phyloP scores from a whole-genome alignment of 2,797 vertebrate genomes.

The Mycteria americana region DNA sequence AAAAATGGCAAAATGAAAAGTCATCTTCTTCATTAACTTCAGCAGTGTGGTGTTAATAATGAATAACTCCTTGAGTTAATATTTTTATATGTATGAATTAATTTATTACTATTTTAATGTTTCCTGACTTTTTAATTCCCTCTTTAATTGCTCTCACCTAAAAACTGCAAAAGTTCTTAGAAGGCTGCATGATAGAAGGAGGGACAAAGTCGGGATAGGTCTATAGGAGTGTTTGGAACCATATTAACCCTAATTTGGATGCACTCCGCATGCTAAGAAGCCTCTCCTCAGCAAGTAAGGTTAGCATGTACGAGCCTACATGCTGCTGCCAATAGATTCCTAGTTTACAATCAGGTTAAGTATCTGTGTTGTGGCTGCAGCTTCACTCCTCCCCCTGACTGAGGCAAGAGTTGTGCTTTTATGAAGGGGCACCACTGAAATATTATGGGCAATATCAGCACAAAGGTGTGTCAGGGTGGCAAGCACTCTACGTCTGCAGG shows the following conservation, averaged over 20 bases:
- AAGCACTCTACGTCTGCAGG: not conserved
- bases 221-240: not conserved
- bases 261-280: not conserved
- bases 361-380: not conserved
- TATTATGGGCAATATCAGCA: not conserved
- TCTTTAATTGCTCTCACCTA: not conserved
- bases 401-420: not conserved
- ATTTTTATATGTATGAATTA: not conserved
- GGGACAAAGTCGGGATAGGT: not conserved
- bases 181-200: not conserved
- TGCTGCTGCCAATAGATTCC: not conserved
- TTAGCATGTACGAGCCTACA: not conserved
- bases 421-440: not conserved
- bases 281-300: not conserved
- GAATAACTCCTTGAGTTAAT: not conserved
- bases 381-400: not conserved
- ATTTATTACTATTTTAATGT: not conserved
- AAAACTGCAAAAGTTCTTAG: not conserved
- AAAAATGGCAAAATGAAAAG: not conserved
- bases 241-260: not conserved
- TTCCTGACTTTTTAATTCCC: not conserved
- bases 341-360: not conserved
- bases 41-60: not conserved
- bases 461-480: not conserved
- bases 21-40: not conserved